Evolutionary conservation across 2,888 invertebrate genomes (phyloP).

Genomic region (Endomychus coccineus): DNA sequence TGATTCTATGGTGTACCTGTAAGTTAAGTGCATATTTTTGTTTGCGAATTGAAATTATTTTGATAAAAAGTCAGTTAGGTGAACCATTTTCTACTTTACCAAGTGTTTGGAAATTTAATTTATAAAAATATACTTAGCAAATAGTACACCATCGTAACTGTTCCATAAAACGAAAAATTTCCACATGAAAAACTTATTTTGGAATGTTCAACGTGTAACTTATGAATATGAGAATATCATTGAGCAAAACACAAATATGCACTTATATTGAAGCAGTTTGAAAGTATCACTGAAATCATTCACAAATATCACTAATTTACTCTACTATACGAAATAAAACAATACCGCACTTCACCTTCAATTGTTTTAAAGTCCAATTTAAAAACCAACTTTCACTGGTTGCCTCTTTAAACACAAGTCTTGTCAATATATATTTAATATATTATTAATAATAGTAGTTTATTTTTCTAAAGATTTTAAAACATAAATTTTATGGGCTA

Average conservation of each 20-base stretch:
- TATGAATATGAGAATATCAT: slow-evolving; percentile 2
- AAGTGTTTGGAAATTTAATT: slow-evolving; percentile 31
- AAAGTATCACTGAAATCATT: slow-evolving; percentile 39
- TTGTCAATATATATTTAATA: slow-evolving; percentile 33
- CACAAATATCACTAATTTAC: slow-evolving; percentile 42
- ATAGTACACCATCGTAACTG: slow-evolving; percentile 39
- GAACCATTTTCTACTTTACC: slow-evolving; percentile 40
- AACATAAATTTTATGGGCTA: slow-evolving; percentile 41
- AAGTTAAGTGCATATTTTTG: slow-evolving; percentile 26
- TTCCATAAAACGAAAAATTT: slow-evolving; percentile 13
- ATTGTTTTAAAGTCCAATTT: slow-evolving; percentile 36
- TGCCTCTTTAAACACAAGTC: slow-evolving; percentile 33
- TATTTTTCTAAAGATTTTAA: slow-evolving; percentile 37
- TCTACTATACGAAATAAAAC: slow-evolving; percentile 36
- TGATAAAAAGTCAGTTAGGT: slow-evolving; percentile 29
- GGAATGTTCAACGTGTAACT: slow-evolving; percentile 12
- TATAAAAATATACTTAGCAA: slow-evolving; percentile 42
- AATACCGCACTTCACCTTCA: slow-evolving; percentile 41
- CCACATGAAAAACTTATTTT: slow-evolving; percentile 1
- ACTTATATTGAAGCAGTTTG: slow-evolving; percentile 29
- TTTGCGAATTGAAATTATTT: slow-evolving; percentile 11
- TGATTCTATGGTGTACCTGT: slow-evolving; percentile 38
- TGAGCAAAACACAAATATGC: slow-evolving; percentile 25
- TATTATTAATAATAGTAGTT: slow-evolving; percentile 36
- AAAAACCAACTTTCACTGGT: slow-evolving; percentile 23